A percentile compares a stretch with the other conserved stretches of the same genome.
Conservation (phyloP, 2,888 invertebrate genomes). For the Phrixothrix hirtus region DNA sequence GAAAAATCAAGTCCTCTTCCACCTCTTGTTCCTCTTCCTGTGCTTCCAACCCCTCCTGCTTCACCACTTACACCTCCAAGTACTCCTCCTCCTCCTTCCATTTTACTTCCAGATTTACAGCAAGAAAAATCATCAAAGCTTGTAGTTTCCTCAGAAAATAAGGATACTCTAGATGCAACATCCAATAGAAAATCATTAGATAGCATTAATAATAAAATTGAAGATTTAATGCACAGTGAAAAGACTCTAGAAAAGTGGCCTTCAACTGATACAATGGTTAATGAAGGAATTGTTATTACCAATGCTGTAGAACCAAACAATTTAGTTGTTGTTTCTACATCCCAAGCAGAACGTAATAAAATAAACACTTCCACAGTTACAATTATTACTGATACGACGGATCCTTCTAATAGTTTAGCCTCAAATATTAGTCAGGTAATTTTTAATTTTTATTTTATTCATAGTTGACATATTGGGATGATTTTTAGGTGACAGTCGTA, state of each 20-base stretch:
- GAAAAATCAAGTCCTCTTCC: constrained; percentile 48
- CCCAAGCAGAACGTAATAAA: constrained; percentile 49
- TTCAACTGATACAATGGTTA: constrained; percentile 32
- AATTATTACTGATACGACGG: constrained; percentile 60
- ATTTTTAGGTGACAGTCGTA: constrained; percentile 74
- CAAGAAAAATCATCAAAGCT: constrained; percentile 3
- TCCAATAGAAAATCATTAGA: constrained; percentile 15
- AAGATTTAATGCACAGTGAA: constrained; percentile 8
- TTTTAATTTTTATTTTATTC: constrained; percentile 5
- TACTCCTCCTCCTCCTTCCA: constrained; percentile 45
- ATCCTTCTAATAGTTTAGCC: constrained; percentile 73
- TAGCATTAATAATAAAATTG: constrained; percentile 17
- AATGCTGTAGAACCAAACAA: constrained; percentile 43
- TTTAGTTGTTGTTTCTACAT: constrained; percentile 49
- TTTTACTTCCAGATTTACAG: background rate
- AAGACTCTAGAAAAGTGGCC: constrained; percentile 3
- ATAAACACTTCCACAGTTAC: constrained; percentile 59
- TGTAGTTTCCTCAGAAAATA: constrained; percentile 3
- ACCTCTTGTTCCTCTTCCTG: constrained; percentile 38
- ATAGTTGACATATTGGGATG: background rate
- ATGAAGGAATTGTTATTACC: constrained; percentile 44
- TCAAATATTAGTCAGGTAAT: constrained; percentile 71
- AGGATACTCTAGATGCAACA: constrained; percentile 16
- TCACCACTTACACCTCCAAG: constrained; percentile 51
- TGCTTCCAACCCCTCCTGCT: constrained; percentile 52